Evolutionary conservation across 2,113 vertebrate genomes (phyloP).

Genomic region (Motacilla alba): DNA sequence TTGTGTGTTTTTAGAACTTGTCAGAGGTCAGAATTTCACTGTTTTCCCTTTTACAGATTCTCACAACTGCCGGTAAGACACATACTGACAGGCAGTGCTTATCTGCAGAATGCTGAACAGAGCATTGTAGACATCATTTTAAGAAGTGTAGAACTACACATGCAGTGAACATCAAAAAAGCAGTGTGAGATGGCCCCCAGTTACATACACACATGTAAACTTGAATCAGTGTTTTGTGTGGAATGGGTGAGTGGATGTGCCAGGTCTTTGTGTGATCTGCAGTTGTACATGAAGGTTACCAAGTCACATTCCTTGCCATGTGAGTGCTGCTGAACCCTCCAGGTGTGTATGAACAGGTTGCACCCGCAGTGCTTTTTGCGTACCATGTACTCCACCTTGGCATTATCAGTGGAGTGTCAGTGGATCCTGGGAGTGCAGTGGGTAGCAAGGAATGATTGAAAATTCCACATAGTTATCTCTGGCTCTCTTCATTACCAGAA

Average conservation of each 20-base stretch:
- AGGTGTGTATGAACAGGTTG: background rate
- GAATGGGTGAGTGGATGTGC: background rate
- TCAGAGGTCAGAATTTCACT: background rate
- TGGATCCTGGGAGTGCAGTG: background rate
- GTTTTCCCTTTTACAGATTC: background rate
- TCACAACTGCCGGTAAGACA: background rate
- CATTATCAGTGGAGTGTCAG: background rate
- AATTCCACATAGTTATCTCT: background rate
- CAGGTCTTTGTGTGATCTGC: background rate
- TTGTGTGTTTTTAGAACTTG: background rate
- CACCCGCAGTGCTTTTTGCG: background rate
- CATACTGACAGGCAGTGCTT: background rate
- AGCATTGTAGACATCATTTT: background rate
- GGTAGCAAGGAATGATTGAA: background rate
- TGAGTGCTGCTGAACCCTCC: background rate
- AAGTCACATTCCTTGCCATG: accelerated
- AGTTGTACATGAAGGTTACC: background rate
- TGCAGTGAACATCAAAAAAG: background rate
- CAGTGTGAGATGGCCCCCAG: background rate
- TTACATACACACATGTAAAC: background rate
- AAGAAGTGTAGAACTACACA: background rate
- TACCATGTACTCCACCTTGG: background rate
- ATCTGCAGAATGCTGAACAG: background rate
- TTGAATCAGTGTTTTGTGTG: accelerated
- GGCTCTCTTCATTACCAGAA: background rate